phyloP scores from a whole-genome alignment of 2,113 vertebrate species.

The Poeciliopsis prolifica region DNA sequence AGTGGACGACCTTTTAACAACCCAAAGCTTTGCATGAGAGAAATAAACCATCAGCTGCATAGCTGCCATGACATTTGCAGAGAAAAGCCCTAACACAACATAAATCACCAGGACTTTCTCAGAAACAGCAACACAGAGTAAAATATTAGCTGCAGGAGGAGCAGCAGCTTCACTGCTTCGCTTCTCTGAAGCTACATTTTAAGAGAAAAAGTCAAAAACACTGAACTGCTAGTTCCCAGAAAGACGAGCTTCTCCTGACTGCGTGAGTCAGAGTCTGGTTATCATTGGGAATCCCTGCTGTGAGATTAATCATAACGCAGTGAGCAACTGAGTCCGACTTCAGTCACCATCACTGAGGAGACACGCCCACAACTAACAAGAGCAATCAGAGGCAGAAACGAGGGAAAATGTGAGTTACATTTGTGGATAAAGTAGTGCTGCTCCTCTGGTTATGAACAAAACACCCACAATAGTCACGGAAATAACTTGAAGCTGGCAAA shows the following conservation, averaged over 20 bases:
- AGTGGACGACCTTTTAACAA: background rate
- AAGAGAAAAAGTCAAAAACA: too few species aligned
- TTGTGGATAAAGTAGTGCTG: too few species aligned
- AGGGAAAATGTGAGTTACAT: background rate
- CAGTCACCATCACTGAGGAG: background rate
- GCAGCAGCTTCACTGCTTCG: background rate
- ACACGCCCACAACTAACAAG: background rate
- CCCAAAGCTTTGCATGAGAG: background rate
- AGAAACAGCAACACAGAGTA: background rate
- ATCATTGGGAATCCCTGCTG: slow-evolving; percentile 1
- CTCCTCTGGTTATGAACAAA: too few species aligned
- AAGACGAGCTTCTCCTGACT: background rate
- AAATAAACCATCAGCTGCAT: background rate
- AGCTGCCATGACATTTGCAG: background rate
- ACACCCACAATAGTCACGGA: too few species aligned
- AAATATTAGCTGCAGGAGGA: slow-evolving; percentile 5
- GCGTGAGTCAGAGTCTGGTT: slow-evolving; percentile 8
- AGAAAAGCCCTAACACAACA: slow-evolving; percentile 9
- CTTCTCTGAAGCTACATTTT: background rate
- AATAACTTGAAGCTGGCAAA: too few species aligned
- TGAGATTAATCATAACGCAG: background rate
- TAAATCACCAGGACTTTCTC: background rate
- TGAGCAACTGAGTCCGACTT: slow-evolving; percentile 6
- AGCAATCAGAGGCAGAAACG: background rate
- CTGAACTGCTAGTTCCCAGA: background rate